Percentiles rank a stretch among this genome's conserved stretches.
These are phyloP conservation scores for Cynopterus sphinx DNA, from an alignment of 2,797 vertebrate species.

Conservation along the genomic window DNA sequence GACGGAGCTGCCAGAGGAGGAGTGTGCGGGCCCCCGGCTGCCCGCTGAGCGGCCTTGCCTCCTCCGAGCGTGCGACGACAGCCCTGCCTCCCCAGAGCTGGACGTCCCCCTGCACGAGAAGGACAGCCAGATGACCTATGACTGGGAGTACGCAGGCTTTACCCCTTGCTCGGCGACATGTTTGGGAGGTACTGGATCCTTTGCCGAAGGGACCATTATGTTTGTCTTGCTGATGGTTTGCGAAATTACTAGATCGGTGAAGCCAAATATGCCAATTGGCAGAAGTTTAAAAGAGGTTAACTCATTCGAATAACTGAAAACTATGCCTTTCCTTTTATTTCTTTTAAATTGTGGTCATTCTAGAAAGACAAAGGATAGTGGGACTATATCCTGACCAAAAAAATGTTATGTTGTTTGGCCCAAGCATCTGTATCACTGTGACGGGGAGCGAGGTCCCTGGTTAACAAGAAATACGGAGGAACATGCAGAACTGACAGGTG, in stretches of 20 bases:
- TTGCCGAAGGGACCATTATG: not conserved
- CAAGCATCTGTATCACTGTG: not conserved
- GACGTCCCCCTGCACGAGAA: slow-evolving; percentile 49
- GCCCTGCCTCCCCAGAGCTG: slow-evolving; percentile 45
- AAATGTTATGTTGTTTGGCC: not conserved
- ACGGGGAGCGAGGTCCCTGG: not conserved
- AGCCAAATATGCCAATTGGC: not conserved
- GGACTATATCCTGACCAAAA: not conserved
- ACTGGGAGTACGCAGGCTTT: slow-evolving; percentile 94
- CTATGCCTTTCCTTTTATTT: not conserved
- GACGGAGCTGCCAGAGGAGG: slow-evolving; percentile 93
- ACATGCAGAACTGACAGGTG: not conserved
- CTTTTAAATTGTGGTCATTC: not conserved
- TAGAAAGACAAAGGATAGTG: not conserved
- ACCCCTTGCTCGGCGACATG: slow-evolving; percentile 91
- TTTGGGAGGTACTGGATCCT: slow-evolving; percentile 87
- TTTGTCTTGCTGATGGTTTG: not conserved
- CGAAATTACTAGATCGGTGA: accelerated
- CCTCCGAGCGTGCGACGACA: slow-evolving; percentile 83
- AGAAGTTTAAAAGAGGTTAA: not conserved
- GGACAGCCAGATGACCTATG: slow-evolving; percentile 80
- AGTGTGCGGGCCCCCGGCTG: slow-evolving; percentile 88
- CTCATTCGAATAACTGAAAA: not conserved
- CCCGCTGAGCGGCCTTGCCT: slow-evolving; percentile 86
- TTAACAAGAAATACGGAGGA: not conserved